Evolutionary conservation across 2,113 vertebrate genomes (phyloP).

Genomic region (Alouatta palliata): DNA sequence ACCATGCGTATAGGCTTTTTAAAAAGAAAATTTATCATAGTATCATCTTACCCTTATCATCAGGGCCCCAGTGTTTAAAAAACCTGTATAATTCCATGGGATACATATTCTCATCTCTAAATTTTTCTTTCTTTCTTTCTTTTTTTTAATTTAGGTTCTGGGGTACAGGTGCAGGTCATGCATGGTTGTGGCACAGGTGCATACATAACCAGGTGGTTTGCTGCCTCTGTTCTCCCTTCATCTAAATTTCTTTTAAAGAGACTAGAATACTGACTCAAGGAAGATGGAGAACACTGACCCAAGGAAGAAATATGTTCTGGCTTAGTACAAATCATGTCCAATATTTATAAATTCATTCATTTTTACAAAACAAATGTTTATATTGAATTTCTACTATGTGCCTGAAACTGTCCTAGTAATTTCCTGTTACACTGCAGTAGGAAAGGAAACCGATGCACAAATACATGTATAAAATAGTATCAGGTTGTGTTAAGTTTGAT

Average conservation of each 20-base stretch:
- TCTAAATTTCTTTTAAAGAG: conserved; percentile 19
- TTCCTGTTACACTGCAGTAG: not conserved
- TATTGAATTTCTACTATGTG: not conserved
- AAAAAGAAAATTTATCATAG: conserved; percentile 14
- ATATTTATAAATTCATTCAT: not conserved
- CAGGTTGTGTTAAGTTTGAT: not conserved
- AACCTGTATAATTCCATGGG: not conserved
- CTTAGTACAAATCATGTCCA: not conserved
- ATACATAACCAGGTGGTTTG: no score
- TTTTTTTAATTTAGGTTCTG: no score
- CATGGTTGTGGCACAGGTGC: no score
- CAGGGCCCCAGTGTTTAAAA: not conserved
- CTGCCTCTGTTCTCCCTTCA: no score
- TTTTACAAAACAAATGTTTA: conserved; percentile 2
- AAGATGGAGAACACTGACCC: not conserved
- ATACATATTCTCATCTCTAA: not conserved
- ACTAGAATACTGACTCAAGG: not conserved
- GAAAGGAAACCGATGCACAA: not conserved
- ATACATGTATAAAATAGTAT: not conserved
- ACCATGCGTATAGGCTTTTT: not conserved
- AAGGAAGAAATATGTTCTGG: conserved; percentile 15
- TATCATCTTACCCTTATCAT: not conserved
- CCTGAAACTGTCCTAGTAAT: not conserved
- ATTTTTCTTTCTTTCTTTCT: not conserved
- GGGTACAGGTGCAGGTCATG: no score